Conservation (phyloP, 2,888 invertebrate genomes). For the Sphinx pinastri region DNA sequence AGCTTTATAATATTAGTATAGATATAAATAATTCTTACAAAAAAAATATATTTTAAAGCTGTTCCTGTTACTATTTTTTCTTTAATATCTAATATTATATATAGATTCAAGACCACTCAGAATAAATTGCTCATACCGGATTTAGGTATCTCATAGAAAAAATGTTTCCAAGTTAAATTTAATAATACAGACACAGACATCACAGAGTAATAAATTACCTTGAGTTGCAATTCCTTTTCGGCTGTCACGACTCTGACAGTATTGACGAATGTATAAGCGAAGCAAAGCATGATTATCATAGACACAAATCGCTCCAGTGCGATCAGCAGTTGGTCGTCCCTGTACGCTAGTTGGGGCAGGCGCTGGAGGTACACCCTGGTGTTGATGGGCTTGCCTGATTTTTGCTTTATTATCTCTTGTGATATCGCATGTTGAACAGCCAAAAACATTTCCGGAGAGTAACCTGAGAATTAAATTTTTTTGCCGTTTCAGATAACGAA, state of each 20-base stretch:
- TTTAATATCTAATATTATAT: no score
- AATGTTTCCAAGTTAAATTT: no score
- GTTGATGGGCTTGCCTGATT: constrained; percentile 60
- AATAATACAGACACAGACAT: no score
- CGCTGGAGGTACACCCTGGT: constrained; percentile 84
- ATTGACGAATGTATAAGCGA: constrained; percentile 91
- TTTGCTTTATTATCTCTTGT: constrained; percentile 70
- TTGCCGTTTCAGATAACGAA: no score
- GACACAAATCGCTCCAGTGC: constrained; percentile 89
- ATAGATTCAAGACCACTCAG: no score
- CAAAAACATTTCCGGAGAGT: constrained; percentile 74
- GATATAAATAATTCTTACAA: no score
- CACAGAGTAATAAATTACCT: constrained; percentile 72
- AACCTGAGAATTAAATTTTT: constrained; percentile 67
- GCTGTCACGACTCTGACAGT: constrained; percentile 89
- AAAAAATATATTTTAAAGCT: no score
- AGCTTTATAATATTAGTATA: no score
- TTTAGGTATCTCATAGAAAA: background rate
- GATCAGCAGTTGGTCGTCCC: constrained; percentile 87
- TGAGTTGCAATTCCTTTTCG: constrained; percentile 90
- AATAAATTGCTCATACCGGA: no score
- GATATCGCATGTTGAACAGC: constrained; percentile 76
- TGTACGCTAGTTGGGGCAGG: constrained; percentile 89
- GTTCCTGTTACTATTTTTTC: no score
- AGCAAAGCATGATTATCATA: constrained; percentile 91